These are phyloP conservation scores for Nephrotoma appendiculata DNA, from an alignment of 2,888 invertebrate genomes.

Conservation along the genomic window DNA sequence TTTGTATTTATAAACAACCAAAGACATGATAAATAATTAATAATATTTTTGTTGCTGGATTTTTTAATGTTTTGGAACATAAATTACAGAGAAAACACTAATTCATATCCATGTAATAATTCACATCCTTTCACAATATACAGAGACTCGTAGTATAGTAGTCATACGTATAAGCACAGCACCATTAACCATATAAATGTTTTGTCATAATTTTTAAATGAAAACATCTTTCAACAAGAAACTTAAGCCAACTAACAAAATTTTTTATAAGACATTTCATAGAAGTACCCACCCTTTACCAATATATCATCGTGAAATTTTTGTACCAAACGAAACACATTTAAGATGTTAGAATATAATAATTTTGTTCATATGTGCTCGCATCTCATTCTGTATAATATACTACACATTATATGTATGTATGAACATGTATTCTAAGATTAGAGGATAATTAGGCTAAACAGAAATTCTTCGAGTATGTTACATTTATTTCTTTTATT, in stretches of 20 bases:
- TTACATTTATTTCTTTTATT: not conserved
- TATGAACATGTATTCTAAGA: not conserved
- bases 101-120: not conserved
- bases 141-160: not conserved
- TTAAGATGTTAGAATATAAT: not conserved
- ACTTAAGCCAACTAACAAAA: not conserved
- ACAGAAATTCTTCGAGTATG: conserved; percentile 1
- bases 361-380: not conserved
- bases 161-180: not conserved
- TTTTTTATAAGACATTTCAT: not conserved
- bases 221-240: not conserved
- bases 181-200: not conserved
- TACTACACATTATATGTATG: not conserved
- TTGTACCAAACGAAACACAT: not conserved
- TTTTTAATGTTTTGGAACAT: not conserved
- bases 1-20: not conserved
- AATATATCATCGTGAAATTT: not conserved
- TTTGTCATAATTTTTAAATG: not conserved
- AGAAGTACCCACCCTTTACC: not conserved
- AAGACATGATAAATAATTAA: not conserved
- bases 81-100: not conserved
- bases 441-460: conserved; percentile 3
- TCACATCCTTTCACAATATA: not conserved
- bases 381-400: not conserved
- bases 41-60: not conserved